A percentile compares a stretch with the other conserved stretches of the same genome.
phyloP scores from a whole-genome alignment of 2,113 vertebrate species.

The Lasiurus borealis region DNA sequence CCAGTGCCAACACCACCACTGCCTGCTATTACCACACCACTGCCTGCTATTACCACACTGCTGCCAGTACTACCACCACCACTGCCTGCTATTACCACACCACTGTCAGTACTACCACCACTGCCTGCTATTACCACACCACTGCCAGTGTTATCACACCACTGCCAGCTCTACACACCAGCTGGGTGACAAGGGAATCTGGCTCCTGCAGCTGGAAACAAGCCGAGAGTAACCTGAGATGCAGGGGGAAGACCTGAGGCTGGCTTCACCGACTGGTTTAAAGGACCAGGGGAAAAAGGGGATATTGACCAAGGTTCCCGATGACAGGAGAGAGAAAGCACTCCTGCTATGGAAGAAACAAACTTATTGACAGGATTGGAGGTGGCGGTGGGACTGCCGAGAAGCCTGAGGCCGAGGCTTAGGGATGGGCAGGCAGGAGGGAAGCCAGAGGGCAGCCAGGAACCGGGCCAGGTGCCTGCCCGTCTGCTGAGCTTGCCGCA shows the following conservation, averaged over 20 bases:
- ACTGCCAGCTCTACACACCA: not conserved
- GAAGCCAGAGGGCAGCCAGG: not conserved
- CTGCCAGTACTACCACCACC: too few species aligned
- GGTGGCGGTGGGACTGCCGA: not conserved
- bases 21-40: not conserved
- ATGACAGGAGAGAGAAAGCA: not conserved
- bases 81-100: too few species aligned
- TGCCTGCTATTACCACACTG: too few species aligned
- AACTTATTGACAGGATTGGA: not conserved
- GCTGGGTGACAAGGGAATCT: not conserved
- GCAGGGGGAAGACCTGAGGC: not conserved
- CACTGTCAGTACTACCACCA: too few species aligned
- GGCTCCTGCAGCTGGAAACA: not conserved
- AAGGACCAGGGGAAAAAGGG: not conserved
- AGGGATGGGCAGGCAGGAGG: not conserved
- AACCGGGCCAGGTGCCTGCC: not conserved
- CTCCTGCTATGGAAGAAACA: not conserved
- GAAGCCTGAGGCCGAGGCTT: not conserved
- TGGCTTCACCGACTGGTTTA: not conserved
- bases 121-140: not conserved
- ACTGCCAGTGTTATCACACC: not conserved
- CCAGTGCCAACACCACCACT: not conserved
- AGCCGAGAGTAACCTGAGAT: not conserved
- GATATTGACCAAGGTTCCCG: not conserved
- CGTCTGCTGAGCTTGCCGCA: not conserved